Evolutionary conservation across 2,113 vertebrate species (phyloP).

Genomic region (Engystomops pustulosus): DNA sequence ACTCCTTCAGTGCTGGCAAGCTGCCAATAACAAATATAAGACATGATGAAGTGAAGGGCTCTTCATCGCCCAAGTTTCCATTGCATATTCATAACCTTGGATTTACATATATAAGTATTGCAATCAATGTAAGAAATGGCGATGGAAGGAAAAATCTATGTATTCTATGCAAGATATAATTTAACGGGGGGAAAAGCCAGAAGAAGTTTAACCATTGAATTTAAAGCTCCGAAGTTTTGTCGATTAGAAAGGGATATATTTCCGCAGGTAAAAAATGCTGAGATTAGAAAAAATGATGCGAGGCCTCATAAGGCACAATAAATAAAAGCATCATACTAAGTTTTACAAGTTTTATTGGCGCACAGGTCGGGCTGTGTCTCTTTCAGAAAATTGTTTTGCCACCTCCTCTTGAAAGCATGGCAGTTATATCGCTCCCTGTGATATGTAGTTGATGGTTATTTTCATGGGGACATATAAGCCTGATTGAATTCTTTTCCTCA

Average conservation of each 20-base stretch:
- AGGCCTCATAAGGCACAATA: constrained; percentile 2
- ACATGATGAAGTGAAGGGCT: neutral
- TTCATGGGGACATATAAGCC: constrained; percentile 7
- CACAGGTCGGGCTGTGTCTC: neutral
- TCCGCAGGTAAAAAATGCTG: neutral
- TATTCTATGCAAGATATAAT: neutral
- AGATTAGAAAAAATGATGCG: neutral
- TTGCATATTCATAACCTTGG: constrained; percentile 29
- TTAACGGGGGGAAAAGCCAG: no score
- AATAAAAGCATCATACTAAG: neutral
- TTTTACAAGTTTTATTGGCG: constrained; percentile 18
- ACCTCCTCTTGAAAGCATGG: constrained; percentile 1
- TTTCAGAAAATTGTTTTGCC: neutral
- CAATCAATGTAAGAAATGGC: neutral
- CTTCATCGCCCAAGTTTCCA: constrained; percentile 5
- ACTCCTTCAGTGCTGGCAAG: constrained; percentile 26
- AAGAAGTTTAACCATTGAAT: neutral
- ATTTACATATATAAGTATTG: constrained; percentile 24
- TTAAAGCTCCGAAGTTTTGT: neutral
- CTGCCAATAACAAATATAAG: neutral
- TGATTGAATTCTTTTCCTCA: constrained; percentile 34
- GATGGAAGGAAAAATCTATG: neutral
- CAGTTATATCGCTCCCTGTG: constrained; percentile 10
- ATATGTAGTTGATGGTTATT: constrained; percentile 18
- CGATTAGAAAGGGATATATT: neutral